Evolutionary conservation across 2,797 vertebrate species (phyloP).

Genomic region (Toxotes lorentzi): DNA sequence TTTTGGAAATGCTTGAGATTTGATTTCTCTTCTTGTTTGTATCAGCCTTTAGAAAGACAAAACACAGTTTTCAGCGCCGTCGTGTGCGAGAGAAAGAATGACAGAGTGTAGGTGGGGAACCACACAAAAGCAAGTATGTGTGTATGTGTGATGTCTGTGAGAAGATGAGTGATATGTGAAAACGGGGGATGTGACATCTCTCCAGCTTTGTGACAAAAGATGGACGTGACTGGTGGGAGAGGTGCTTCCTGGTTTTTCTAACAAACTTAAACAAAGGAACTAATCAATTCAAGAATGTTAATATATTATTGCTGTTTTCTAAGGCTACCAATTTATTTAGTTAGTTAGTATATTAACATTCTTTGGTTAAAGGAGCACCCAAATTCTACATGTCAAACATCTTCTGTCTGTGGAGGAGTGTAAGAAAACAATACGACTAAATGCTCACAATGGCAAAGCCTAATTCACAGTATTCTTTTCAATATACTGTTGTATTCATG

Average conservation of each 20-base stretch:
- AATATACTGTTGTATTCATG: too few relatives aligned
- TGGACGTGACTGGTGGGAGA: slow-evolving; percentile 12
- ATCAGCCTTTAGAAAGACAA: slow-evolving; percentile 6
- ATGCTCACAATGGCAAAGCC: too few relatives aligned
- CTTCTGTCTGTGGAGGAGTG: neutral
- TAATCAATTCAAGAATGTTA: neutral
- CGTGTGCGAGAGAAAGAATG: neutral
- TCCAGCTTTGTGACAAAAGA: slow-evolving; percentile 1
- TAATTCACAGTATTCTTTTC: too few relatives aligned
- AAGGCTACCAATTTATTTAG: neutral
- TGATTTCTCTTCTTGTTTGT: slow-evolving; percentile 17
- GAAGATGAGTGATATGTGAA: slow-evolving; percentile 49
- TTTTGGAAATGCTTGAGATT: slow-evolving; percentile 5
- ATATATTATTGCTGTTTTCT: neutral
- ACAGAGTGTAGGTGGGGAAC: neutral
- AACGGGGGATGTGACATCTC: slow-evolving; percentile 39
- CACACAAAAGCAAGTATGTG: neutral
- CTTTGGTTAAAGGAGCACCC: neutral
- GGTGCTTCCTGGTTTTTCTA: neutral
- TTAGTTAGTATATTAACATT: neutral
- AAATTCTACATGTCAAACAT: neutral
- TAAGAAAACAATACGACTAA: neutral
- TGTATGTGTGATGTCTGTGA: slow-evolving; percentile 12
- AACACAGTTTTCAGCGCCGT: slow-evolving; percentile 3
- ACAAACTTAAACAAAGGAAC: slow-evolving; percentile 4